Percentiles rank a stretch among this genome's conserved stretches.
These are phyloP conservation scores for Haemorhous mexicanus DNA, from an alignment of 2,113 vertebrate species.

Conservation along the genomic window DNA sequence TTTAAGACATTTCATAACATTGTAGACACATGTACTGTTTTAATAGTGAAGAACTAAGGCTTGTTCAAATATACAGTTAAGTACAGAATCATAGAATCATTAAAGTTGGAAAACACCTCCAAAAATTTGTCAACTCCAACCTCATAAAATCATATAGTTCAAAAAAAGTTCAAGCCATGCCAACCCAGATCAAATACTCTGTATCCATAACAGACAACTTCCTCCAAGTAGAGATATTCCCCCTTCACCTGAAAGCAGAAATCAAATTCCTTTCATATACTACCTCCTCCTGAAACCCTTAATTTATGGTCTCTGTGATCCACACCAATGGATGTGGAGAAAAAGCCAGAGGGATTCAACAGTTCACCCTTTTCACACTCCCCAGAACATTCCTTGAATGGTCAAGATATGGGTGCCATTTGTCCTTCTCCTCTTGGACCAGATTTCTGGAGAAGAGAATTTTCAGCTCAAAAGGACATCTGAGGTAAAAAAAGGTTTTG, in stretches of 20 bases:
- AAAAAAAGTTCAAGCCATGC: background rate
- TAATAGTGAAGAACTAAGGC: background rate
- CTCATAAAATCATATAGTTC: background rate
- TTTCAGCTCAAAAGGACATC: background rate
- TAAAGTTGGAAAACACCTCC: background rate
- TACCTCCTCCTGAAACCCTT: background rate
- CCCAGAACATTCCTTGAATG: background rate
- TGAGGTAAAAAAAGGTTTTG: background rate
- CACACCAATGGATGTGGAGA: background rate
- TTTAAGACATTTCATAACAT: background rate
- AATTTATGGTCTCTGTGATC: background rate
- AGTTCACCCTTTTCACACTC: background rate
- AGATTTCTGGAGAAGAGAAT: background rate
- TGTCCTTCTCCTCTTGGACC: background rate
- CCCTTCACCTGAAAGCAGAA: background rate
- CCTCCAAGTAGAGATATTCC: background rate
- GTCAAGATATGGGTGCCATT: background rate
- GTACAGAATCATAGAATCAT: background rate
- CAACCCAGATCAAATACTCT: background rate
- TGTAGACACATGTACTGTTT: background rate
- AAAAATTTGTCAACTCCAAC: rapidly evolving
- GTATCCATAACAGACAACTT: background rate
- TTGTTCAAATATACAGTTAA: background rate
- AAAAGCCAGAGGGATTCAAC: background rate
- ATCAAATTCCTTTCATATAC: background rate